Base-by-base conservation (phyloP, 2,888 invertebrate genomes). In the Hirtodrosophila confusa region DNA sequence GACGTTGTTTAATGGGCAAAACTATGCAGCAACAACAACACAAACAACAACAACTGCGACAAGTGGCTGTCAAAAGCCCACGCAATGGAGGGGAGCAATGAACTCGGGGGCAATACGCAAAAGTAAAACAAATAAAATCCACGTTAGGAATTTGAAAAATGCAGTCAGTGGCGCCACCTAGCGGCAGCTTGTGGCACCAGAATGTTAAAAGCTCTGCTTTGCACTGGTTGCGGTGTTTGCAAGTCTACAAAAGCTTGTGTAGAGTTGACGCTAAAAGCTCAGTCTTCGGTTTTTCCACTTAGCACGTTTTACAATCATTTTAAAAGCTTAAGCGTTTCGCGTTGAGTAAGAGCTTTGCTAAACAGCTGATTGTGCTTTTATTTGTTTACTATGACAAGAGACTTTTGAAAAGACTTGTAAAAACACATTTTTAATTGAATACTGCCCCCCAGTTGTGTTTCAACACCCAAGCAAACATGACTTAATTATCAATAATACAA, bases 51-150 rank as follows among this genome's bases (percentile, higher is more conserved):
- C 43, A 43, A 24, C 35, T 23, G 39, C 57, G 51, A 54, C 60
- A 83, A 80, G 69, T 78, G 78, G 61, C 63, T 74, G 82, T 74
- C 67, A 80, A 65, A 74, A 82, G 49, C 58, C 53, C 61, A 69
- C 73, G 74, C 85, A 62, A 64, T 60, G 43, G 9, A 44, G 44
- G 49, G 45, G 64, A 48, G 33, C 79, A 75, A 57, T 82, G 80
- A 86, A 86, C 87, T 70, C 57, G 24, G 24, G 11, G 11, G 11
- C 4, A 23, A 31, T 43, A 49, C 11, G 40, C 7, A 44, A 11
- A 43, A 50, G 9, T 8, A 43, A 44, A 9, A 29, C 17, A 54
- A 44, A 7, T 31, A 31, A 31, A 7, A 41, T 35, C 4, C 11
- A 36, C 31, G 10, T 36, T 48, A 45, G 35, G 27, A 61, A 61